phyloP scores from a whole-genome alignment of 2,797 vertebrate genomes.

The Sebastolobus alascanus region DNA sequence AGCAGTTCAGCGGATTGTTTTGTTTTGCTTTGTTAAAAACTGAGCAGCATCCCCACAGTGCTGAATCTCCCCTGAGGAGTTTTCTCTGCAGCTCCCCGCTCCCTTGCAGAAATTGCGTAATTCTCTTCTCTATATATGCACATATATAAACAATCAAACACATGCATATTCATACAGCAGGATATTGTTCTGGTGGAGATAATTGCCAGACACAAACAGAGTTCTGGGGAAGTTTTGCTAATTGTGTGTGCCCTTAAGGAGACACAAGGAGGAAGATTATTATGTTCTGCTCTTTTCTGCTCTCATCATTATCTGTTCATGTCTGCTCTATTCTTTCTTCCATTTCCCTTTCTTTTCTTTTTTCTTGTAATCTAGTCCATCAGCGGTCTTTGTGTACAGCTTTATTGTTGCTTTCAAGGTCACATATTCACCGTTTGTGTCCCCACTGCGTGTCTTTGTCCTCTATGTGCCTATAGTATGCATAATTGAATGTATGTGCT shows the following conservation, averaged over 20 bases:
- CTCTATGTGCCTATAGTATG: conserved; percentile 39
- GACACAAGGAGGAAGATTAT: conserved; percentile 16
- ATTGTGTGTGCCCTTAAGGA: conserved; percentile 13
- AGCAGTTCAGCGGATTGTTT: conserved; percentile 11
- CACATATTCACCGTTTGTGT: conserved; percentile 25
- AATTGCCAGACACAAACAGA: conserved; percentile 39
- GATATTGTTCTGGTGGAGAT: conserved; percentile 25
- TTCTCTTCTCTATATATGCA: conserved; percentile 33
- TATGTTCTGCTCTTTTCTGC: background rate
- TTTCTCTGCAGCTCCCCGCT: conserved; percentile 21
- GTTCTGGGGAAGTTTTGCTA: conserved; percentile 26
- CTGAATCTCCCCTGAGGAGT: conserved; percentile 32
- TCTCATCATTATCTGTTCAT: conserved; percentile 30
- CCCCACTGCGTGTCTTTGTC: conserved; percentile 33
- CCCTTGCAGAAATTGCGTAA: conserved; percentile 36
- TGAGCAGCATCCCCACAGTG: conserved; percentile 20
- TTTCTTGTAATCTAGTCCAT: conserved; percentile 2
- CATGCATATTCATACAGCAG: conserved; percentile 43
- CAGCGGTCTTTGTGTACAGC: conserved; percentile 33
- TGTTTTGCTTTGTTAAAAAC: conserved; percentile 34
- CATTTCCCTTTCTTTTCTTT: background rate
- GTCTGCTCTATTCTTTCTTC: conserved; percentile 3
- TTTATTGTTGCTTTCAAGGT: conserved; percentile 49
- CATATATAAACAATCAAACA: conserved; percentile 39
- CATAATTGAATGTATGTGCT: conserved; percentile 61